Evolutionary conservation across 2,797 vertebrate species (phyloP).

Genomic region (Sarcophilus harrisii): DNA sequence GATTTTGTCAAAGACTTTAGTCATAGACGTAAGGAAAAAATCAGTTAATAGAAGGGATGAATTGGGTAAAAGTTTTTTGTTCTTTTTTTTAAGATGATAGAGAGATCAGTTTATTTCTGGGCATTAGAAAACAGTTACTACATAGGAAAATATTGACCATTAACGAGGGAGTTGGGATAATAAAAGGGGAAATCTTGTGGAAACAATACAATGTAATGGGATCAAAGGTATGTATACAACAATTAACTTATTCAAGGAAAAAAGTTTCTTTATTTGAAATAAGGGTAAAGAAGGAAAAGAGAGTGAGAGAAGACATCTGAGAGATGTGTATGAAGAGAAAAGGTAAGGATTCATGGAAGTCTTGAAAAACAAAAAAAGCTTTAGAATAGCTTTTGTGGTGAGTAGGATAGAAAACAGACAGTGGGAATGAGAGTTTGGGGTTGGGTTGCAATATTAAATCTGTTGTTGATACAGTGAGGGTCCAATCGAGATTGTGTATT

Average conservation of each 20-base stretch:
- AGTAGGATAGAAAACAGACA: not conserved
- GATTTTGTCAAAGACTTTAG: not conserved
- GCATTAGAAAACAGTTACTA: not conserved
- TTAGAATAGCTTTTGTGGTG: not conserved
- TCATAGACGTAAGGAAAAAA: not conserved
- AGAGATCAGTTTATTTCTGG: not conserved
- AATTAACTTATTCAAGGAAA: not conserved
- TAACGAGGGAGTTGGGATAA: not conserved
- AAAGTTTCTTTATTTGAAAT: not conserved
- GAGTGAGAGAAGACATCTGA: not conserved
- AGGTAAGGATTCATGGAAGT: not conserved
- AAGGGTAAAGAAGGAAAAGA: not conserved
- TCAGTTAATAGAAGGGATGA: not conserved
- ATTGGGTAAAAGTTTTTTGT: not conserved
- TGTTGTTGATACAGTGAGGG: not conserved
- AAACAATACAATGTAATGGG: not conserved
- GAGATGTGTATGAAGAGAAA: not conserved
- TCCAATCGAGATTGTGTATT: not conserved
- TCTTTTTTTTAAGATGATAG: not conserved
- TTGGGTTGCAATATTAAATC: not conserved
- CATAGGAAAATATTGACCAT: not conserved
- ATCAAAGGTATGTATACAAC: not conserved
- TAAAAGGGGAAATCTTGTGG: not conserved
- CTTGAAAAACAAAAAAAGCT: not conserved
- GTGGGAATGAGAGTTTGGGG: not conserved